Conservation (phyloP, 2,888 invertebrate genomes). For the Tryphoninae sp. region DNA sequence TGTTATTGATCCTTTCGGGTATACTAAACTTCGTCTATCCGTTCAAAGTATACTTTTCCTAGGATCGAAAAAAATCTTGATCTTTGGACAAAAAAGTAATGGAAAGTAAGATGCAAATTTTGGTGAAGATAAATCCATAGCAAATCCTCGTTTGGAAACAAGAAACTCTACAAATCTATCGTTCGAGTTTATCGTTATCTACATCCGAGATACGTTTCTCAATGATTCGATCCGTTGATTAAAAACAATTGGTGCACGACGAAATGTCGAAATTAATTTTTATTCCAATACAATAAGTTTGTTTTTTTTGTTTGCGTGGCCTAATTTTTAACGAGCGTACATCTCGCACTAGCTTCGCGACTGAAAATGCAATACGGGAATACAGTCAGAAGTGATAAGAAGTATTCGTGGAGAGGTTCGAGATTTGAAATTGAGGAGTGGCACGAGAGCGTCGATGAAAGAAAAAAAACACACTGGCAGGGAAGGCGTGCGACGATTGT, state of each 20-base stretch:
- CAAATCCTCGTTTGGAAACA: no score
- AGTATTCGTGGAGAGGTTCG: constrained; percentile 1
- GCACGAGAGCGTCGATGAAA: constrained; percentile 46
- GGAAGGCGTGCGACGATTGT: background rate
- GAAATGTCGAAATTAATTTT: no score
- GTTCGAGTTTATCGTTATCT: no score
- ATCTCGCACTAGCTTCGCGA: background rate
- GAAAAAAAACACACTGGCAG: background rate
- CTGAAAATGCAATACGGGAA: constrained; percentile 49
- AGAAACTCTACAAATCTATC: no score
- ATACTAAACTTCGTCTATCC: constrained; percentile 19
- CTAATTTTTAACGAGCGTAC: no score
- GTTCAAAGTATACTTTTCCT: background rate
- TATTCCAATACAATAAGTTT: no score
- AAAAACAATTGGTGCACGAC: no score
- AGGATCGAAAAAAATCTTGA: constrained; percentile 7
- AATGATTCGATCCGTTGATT: no score
- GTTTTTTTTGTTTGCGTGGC: no score
- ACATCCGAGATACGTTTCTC: no score
- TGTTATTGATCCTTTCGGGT: constrained; percentile 26
- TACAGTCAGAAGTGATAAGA: constrained; percentile 23
- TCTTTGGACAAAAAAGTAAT: background rate
- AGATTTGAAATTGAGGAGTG: constrained; percentile 56
- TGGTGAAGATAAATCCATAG: no score
- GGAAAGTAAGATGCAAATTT: background rate